Conservation (phyloP, 2,888 invertebrate genomes). For the Lysandra coridon region DNA sequence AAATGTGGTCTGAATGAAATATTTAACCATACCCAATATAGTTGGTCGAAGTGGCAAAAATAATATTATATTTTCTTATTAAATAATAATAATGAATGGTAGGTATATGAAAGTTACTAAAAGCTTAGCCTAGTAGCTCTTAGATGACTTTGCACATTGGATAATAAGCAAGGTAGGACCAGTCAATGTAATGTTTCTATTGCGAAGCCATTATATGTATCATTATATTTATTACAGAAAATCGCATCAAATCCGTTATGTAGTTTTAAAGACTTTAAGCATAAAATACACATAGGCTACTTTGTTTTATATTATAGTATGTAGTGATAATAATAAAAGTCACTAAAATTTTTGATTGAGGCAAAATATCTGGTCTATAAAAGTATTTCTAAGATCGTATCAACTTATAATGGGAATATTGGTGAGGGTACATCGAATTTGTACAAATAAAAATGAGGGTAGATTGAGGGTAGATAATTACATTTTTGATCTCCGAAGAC, state of each 20-base stretch:
- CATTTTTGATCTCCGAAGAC: slow-evolving; percentile 76
- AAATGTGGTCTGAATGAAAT: too few relatives aligned
- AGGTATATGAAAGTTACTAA: neutral
- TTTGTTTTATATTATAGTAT: neutral
- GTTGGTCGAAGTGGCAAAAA: neutral
- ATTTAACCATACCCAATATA: too few relatives aligned
- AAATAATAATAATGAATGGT: neutral
- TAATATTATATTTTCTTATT: neutral
- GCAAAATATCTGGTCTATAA: neutral
- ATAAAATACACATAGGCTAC: too few relatives aligned
- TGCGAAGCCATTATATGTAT: neutral
- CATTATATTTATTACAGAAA: too few relatives aligned
- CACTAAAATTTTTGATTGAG: neutral
- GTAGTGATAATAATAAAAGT: neutral
- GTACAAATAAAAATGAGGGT: slow-evolving; percentile 80
- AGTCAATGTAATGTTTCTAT: neutral
- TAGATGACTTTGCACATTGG: neutral
- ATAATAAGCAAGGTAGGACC: neutral
- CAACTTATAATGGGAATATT: slow-evolving; percentile 51
- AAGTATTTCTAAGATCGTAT: slow-evolving; percentile 14
- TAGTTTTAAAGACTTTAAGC: too few relatives aligned
- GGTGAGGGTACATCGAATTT: slow-evolving; percentile 73
- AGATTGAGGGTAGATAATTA: slow-evolving; percentile 80
- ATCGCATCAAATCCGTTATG: too few relatives aligned
- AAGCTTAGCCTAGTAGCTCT: neutral